These are phyloP conservation scores for Dynastes maya DNA, from an alignment of 2,888 invertebrate genomes.

Conservation along the genomic window DNA sequence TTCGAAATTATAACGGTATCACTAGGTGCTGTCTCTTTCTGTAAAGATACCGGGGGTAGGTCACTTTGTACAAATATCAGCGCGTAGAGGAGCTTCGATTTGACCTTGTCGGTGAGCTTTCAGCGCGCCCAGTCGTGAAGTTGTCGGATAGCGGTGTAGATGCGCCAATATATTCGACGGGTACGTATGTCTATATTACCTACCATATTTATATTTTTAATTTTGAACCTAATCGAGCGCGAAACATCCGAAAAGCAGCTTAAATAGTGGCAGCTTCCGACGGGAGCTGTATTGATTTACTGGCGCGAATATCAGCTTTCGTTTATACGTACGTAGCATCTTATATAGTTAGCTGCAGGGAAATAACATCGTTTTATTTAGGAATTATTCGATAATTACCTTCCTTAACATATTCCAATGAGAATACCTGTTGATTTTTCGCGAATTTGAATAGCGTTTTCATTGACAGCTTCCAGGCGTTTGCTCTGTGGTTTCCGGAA, in stretches of 20 bases:
- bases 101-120: constrained; percentile 35
- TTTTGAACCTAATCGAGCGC: constrained; percentile 24
- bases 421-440: constrained; percentile 32
- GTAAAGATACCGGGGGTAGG: constrained; percentile 25
- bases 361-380: not conserved
- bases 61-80: constrained; percentile 22
- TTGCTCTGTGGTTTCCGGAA: not conserved
- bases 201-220: constrained; percentile 19
- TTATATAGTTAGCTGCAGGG: not conserved
- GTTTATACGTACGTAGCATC: not conserved
- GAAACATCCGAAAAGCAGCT: constrained; percentile 8
- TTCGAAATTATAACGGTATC: not conserved
- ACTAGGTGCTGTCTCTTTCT: not conserved
- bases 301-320: not conserved
- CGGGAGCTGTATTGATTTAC: constrained; percentile 30
- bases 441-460: not conserved
- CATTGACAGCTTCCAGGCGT: not conserved
- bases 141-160: not conserved
- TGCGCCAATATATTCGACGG: not conserved
- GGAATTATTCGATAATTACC: constrained; percentile 8
- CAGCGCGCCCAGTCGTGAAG: constrained; percentile 21
- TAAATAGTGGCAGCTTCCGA: constrained; percentile 36
- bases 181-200: constrained; percentile 16
- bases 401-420: not conserved
- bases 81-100: constrained; percentile 29